phyloP scores from a whole-genome alignment of 2,888 invertebrate species.

The Leucophenga maculata region DNA sequence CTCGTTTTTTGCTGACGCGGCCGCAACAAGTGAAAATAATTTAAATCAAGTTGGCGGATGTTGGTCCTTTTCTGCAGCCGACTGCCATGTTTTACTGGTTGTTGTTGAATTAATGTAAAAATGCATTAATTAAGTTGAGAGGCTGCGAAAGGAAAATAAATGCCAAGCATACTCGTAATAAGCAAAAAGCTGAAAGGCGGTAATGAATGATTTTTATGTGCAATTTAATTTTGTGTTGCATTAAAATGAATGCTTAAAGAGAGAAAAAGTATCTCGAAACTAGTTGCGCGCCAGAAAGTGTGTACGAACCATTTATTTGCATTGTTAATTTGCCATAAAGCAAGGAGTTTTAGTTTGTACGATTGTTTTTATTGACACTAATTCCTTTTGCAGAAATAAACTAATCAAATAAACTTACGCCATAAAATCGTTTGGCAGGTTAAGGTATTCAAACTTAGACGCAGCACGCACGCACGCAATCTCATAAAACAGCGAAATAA shows the following conservation, averaged over 20 bases:
- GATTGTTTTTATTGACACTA: slow-evolving; percentile 5
- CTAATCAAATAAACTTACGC: slow-evolving; percentile 2
- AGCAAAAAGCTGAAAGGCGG: background rate
- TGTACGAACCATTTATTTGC: background rate
- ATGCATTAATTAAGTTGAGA: slow-evolving; percentile 59
- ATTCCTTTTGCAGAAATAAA: background rate
- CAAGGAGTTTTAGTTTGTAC: background rate
- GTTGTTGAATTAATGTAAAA: slow-evolving; percentile 51
- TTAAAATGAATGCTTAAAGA: no score
- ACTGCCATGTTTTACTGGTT: slow-evolving; percentile 6
- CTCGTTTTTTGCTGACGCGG: background rate
- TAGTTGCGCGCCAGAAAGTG: slow-evolving; percentile 8
- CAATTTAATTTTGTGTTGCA: background rate
- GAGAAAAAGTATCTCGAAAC: background rate
- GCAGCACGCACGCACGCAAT: background rate
- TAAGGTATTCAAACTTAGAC: no score
- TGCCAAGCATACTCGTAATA: slow-evolving; percentile 1
- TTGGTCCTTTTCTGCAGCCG: slow-evolving; percentile 16
- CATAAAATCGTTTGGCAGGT: background rate
- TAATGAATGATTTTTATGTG: background rate
- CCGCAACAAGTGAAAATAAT: slow-evolving; percentile 50
- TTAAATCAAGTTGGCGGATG: slow-evolving; percentile 60
- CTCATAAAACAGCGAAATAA: slow-evolving; percentile 5
- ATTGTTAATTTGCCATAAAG: slow-evolving; percentile 9
- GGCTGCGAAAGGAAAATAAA: background rate